Evolutionary conservation across 2,888 invertebrate species (phyloP).

Genomic region (Meandrusa payeni): DNA sequence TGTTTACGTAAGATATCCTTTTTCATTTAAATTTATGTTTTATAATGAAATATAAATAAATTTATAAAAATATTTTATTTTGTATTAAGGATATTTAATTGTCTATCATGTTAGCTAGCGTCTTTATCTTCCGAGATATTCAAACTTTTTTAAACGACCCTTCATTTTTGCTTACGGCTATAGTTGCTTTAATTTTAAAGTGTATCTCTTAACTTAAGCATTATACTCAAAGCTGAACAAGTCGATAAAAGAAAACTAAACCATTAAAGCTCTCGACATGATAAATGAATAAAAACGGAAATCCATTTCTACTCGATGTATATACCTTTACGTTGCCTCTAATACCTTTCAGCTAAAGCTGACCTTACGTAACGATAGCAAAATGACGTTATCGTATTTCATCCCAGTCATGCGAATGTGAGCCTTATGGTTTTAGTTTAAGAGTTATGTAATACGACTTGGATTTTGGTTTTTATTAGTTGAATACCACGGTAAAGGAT

Average conservation of each 20-base stretch:
- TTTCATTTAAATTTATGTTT: too few species aligned
- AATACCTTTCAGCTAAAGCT: conserved; percentile 8
- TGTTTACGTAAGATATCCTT: too few species aligned
- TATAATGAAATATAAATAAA: too few species aligned
- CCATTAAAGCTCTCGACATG: conserved; percentile 3
- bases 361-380: conserved; percentile 9
- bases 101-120: too few species aligned
- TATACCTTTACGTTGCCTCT: conserved; percentile 9
- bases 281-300: conserved; percentile 14
- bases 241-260: not conserved
- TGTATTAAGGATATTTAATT: too few species aligned
- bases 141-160: too few species aligned
- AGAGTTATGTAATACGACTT: not conserved
- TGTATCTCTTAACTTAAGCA: too few species aligned
- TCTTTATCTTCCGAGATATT: too few species aligned
- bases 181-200: too few species aligned
- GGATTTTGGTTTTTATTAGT: not conserved
- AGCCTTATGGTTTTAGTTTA: not conserved
- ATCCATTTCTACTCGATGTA: conserved; percentile 8
- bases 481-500: conserved; percentile 28
- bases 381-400: conserved; percentile 1
- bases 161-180: too few species aligned
- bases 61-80: too few species aligned
- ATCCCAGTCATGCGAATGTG: not conserved
- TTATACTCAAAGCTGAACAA: too few species aligned